Base-by-base conservation (phyloP, 1,140 invertebrate species). In the Neodiprion pinetum region DNA sequence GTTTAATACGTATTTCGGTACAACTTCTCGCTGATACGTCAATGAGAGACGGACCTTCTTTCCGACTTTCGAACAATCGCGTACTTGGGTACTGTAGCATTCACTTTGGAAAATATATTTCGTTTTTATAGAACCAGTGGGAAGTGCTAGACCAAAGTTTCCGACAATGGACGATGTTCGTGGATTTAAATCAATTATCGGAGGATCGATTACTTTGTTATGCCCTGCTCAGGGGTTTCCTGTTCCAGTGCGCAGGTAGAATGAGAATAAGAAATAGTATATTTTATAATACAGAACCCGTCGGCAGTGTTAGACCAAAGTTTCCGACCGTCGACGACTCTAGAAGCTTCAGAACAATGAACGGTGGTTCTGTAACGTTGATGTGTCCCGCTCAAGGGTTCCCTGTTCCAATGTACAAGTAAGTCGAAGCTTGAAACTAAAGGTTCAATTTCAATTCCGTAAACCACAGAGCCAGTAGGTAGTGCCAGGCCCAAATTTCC, bases 401-500 rank as follows among this genome's bases (percentile, higher is more conserved):
- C 84, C 93, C 93, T 79, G 90, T 92, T 77, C 93, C 93, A 75
- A 80, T 89, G 76, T 94, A 92, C 91, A 93, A 93, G 93, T 94
- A 92, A 89, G 86, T 88, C 82, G 12, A 72, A 72, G 17, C 14
- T 65, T 61, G 14, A 72, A 47, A 12, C 53, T 70, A 12, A 49
- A 49, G 49, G 17, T 28, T n/a, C 11, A 67, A 77, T 70, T 77
- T 76, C 11, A 61, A 61, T 61, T 61, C n/a, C 11, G 5, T 61
- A 12, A 61, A 61, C 9, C 53, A 47, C 85, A 95, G 94, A 95
- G 80, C 94, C 94, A 40, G 91, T 95, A 77, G 93, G 92, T 85
- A 93, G 91, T 80, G 93, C 93, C 73, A 90, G 91, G 74, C 94
- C 94, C 67, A 94, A 93, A 88, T 92, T 95, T 84, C 92, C 93